Evolutionary conservation across 30 jellyfish, hydroid and myxozoan species (phyloP), one percentile per base, ranked within the genome.

Genomic region (Turritopsis dohrnii): DNA sequence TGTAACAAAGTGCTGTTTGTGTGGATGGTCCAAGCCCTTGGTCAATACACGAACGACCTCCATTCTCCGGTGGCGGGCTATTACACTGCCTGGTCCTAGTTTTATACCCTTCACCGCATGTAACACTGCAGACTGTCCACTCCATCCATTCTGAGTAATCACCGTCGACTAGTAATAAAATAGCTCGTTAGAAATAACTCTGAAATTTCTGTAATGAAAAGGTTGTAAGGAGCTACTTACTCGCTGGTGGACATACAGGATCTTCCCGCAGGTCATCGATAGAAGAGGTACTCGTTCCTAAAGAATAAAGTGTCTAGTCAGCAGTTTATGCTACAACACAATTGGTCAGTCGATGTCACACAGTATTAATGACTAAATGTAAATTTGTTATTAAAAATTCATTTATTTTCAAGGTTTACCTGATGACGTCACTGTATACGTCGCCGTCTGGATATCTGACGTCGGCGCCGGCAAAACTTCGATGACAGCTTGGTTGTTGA

Each of bases 231-330:
- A 83, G 31, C 71, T 7, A 82, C 89, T 75, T 82, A 94, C 99
- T 95, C 82, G 97, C 96, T 22, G 99, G 99, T 18, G 99, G 97
- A 29, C 99, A 94, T 9, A 89, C 89, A 21, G 97, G 75, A n/a
- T 94, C 99, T 79, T 94, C 99, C 30, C 97, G 76, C 53, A 80
- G 81, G 52, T 89, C 54, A n/a, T 88, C 96, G 7, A 81, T 77
- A 21, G 83, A 87, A 1, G 92, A 24, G 20, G 90, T 90, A 52
- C 79, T 79, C 9, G 77, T 69, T 7, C 77, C 77, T 69, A 69
- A 7, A 9, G 30, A 69, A 27, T 21, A 60, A 60, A 21, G 73
- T 60, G 21, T 60, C 19, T 54, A 16, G 18, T 16, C 72, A 18
- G 73, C 0, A 18, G 0, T 60, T 60, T 60, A n/a, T n/a, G n/a